phyloP scores from a whole-genome alignment of 2,113 vertebrate species.

The Cichladusa arquata region DNA sequence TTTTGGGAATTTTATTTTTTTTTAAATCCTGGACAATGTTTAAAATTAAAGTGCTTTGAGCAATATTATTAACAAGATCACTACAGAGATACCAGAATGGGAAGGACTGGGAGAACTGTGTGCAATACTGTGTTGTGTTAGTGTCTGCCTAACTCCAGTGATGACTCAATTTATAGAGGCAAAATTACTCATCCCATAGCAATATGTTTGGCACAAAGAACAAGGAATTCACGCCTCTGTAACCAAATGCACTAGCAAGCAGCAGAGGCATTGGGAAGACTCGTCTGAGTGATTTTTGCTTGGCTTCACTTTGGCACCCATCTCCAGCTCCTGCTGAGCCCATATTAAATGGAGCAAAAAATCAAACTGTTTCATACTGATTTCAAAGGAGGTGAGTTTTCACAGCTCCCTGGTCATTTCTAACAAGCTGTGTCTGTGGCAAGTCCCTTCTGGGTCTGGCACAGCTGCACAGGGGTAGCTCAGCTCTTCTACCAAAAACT shows the following conservation, averaged over 20 bases:
- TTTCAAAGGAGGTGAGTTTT: conserved; percentile 12
- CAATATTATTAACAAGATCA: neutral
- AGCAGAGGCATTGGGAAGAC: neutral
- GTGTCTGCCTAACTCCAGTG: neutral
- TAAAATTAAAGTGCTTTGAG: neutral
- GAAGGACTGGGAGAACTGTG: neutral
- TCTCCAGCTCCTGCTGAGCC: neutral
- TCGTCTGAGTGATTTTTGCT: neutral
- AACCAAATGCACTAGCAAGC: neutral
- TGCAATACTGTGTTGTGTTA: neutral
- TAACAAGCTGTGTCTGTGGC: neutral
- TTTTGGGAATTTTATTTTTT: neutral
- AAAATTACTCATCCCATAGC: neutral
- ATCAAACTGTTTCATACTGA: neutral
- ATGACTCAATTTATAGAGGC: conserved; percentile 1
- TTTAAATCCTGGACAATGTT: neutral
- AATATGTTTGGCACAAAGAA: neutral
- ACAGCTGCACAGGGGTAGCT: neutral
- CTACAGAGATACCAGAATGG: neutral
- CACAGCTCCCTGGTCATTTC: neutral
- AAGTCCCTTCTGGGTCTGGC: neutral
- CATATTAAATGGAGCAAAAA: conserved; percentile 21
- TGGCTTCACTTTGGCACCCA: conserved; percentile 7
- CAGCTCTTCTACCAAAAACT: neutral
- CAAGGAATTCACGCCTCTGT: neutral